Base-by-base conservation (phyloP, 2,797 vertebrate species). In the Microcaecilia unicolor region DNA sequence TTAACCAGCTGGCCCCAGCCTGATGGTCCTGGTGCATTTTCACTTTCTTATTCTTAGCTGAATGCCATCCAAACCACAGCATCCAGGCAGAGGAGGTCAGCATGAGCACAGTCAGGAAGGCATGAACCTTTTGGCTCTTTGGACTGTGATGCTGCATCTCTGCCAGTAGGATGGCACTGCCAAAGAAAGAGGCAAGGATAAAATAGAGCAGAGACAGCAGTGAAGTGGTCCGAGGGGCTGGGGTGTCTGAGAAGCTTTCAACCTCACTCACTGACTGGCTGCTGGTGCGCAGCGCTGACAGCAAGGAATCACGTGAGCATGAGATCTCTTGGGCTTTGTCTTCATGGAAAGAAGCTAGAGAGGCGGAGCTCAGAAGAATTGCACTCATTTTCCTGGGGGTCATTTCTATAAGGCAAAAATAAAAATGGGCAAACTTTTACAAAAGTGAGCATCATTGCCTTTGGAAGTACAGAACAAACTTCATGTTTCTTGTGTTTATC, bases 1-100 rank as follows among this genome's bases (percentile, higher is more conserved):
- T 61, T 10, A 61, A 21, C 58, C 58, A 61, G 28, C 35, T 57
- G 10, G 53, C 53, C 26, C 53, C 58, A 23, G 58, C 53, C 9
- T 61, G 58, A 20, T 48, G 49, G 33, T 61, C 58, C 25, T 53
- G 48, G 13, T 53, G 44, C 41, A 30, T 43, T 31, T 47, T 47
- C 14, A 42, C 37, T 9, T 41, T 33, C 26, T 41, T 47, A 22
- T 41, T 50, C 24, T 37, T 25, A 8, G 42, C 16, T 8, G 45
- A 44, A 25, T 14, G 44, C 35, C 42, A 61, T 3, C 28, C 53
- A 37, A 61, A 61, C 48, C 58, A 61, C 5, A 61, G 32, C 58
- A 57, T 61, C 58, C 58, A 61, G 6, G 31, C 25, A 5, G 49
- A 57, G 31, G 53, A 56, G 10, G 42, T 48, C 14, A 53, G 24